Conservation (phyloP, 2,888 invertebrate species). For the Lacanobia wlatinum region DNA sequence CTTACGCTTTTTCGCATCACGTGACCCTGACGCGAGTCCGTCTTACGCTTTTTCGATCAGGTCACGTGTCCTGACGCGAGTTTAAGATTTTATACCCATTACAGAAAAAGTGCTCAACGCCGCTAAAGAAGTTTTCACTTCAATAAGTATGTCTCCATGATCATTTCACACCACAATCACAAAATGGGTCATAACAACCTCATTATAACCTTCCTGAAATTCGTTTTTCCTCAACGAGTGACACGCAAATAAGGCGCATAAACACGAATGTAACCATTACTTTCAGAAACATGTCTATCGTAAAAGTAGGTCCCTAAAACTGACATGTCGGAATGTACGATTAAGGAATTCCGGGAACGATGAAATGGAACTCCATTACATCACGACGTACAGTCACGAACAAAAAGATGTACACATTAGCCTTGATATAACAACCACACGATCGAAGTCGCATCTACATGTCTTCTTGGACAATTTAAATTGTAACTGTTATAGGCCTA, state of each 20-base stretch:
- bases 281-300: constrained; percentile 34
- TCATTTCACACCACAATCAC: not conserved
- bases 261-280: constrained; percentile 26
- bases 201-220: constrained; percentile 2
- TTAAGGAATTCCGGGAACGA: constrained; percentile 27
- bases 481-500: no score
- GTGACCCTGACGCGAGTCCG: no score
- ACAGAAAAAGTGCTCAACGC: no score
- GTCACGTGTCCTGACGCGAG: no score
- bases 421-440: not conserved
- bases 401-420: not conserved
- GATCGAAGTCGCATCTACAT: not conserved
- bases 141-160: no score
- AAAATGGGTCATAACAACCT: not conserved
- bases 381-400: constrained; percentile 14
- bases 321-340: constrained; percentile 43
- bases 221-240: constrained; percentile 13
- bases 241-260: constrained; percentile 29
- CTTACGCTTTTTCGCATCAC: no score
- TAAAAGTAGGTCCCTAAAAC: constrained; percentile 35
- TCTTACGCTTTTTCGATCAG: no score
- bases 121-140: no score
- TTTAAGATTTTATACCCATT: no score
- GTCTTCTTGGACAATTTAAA: not conserved
- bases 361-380: constrained; percentile 35